phyloP scores from a whole-genome alignment of 2,797 vertebrate genomes.

The Iguana delicatissima region DNA sequence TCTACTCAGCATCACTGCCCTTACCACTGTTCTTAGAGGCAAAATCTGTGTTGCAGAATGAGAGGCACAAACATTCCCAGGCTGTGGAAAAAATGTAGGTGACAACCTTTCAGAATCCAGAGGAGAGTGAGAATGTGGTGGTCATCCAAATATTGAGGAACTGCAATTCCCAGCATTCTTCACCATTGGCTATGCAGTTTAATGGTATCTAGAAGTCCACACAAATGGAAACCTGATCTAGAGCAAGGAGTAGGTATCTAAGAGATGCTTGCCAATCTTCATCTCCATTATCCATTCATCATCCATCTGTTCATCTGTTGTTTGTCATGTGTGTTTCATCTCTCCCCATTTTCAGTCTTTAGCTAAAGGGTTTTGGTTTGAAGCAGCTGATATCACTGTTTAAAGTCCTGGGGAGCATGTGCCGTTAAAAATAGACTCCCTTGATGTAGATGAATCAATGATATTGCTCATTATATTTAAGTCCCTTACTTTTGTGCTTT shows the following conservation, averaged over 20 bases:
- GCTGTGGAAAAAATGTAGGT: not conserved
- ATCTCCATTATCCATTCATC: not conserved
- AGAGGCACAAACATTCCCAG: not conserved
- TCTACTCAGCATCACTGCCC: not conserved
- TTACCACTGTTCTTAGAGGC: not conserved
- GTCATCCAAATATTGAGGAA: no score
- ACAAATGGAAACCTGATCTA: no score
- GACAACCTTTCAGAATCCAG: no score
- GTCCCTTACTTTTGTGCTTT: not conserved
- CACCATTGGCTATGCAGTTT: no score
- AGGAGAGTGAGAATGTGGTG: no score
- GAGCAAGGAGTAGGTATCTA: not conserved
- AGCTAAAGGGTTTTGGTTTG: not conserved
- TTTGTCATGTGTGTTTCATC: not conserved
- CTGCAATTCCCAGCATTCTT: no score
- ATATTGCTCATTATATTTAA: not conserved
- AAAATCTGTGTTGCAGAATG: not conserved
- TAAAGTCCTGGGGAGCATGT: not conserved
- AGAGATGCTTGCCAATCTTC: not conserved
- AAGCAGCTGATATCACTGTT: not conserved
- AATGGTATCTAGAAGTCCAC: no score
- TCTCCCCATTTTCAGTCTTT: not conserved
- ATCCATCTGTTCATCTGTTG: not conserved
- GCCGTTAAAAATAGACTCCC: not conserved
- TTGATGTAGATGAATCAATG: not conserved